These are phyloP conservation scores for Hirtodrosophila alboralis DNA, from an alignment of 2,888 invertebrate species.

Conservation along the genomic window DNA sequence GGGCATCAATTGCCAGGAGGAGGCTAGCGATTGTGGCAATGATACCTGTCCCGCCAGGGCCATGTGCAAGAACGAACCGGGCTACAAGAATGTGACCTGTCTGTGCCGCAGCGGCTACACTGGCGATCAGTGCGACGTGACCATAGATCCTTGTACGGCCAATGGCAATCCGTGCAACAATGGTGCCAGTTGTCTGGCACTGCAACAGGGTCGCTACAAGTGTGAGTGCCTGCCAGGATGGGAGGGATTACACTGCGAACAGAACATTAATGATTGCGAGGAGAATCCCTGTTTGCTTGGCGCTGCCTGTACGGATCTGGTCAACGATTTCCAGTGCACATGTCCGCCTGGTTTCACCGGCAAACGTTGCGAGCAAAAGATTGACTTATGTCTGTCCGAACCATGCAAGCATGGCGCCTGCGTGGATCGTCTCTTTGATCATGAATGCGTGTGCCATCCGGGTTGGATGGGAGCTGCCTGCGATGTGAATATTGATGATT, in stretches of 20 bases:
- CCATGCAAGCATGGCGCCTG: slow-evolving; percentile 98
- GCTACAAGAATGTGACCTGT: slow-evolving; percentile 94
- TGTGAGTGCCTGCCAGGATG: slow-evolving; percentile 98
- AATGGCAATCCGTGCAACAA: slow-evolving; percentile 96
- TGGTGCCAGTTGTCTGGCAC: slow-evolving; percentile 93
- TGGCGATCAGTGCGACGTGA: slow-evolving; percentile 95
- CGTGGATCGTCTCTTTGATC: slow-evolving; percentile 93
- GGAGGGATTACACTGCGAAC: slow-evolving; percentile 97
- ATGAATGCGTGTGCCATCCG: slow-evolving; percentile 95
- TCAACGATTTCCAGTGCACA: slow-evolving; percentile 96
- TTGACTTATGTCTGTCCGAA: slow-evolving; percentile 94
- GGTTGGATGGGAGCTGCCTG: slow-evolving; percentile 96
- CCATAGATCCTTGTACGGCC: slow-evolving; percentile 95
- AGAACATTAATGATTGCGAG: slow-evolving; percentile 96
- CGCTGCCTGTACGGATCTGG: slow-evolving; percentile 96
- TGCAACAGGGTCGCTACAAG: slow-evolving; percentile 95
- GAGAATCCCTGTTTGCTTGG: slow-evolving; percentile 95
- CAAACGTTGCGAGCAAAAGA: slow-evolving; percentile 97
- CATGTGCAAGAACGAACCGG: slow-evolving; percentile 98
- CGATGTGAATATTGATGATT: slow-evolving; percentile 96
- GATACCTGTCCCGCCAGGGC: slow-evolving; percentile 97
- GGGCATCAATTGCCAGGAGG: slow-evolving; percentile 97
- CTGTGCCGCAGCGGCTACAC: slow-evolving; percentile 97
- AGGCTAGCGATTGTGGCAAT: slow-evolving; percentile 93
- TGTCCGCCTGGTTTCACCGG: slow-evolving; percentile 98